Evolutionary conservation across 2,797 vertebrate genomes (phyloP), one percentile per base, ranked within the genome.

Genomic region (Crocodylus rhombifer): DNA sequence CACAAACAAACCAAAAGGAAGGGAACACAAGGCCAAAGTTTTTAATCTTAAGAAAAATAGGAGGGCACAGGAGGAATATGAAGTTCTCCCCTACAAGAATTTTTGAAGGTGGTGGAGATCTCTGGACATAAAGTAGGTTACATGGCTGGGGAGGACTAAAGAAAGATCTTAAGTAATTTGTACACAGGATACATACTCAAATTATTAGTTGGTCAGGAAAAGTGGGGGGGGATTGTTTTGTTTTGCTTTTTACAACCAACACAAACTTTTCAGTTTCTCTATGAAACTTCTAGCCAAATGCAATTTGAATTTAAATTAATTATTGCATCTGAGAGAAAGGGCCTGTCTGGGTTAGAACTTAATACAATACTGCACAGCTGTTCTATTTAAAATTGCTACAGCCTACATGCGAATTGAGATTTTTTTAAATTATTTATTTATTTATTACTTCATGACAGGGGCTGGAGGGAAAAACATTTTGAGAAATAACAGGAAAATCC

Each of bases 401-500:
- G 80, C 16, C 33, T 77, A 51, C 78, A 69, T 12, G 6, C 30
- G 21, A 17, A 30, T 73, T 21, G 11, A 69, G 65, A 71, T 90
- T 36, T 86, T n/a, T 82, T 17, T 1, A 79, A 88, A 17, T 5
- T 1, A 71, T 80, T 93, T 91, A 30, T 61, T 91, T 21, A 55
- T n/a, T 65, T 65, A 30, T 65, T 65, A 30, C 30, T 65, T 67
- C 36, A 21, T 60, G 36, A 69, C 20, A 69, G 10, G 20, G 30
- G 65, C 64, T 16, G 33, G 16, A n/a, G 3, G 33, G 15, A 3
- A 74, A 55, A 20, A 4, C 2, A 51, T 75, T 95, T 87, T 84
- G 60, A 30, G 92, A 89, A 67, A 91, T 93, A 94, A 30, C 42
- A 84, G 88, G 86, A 85, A 82, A 90, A 89, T 25, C 71, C 82